Percentiles rank a stretch among this genome's conserved stretches.
Evolutionary conservation across 1,140 invertebrate species (phyloP).

Genomic region (Zaprionus africanus): DNA sequence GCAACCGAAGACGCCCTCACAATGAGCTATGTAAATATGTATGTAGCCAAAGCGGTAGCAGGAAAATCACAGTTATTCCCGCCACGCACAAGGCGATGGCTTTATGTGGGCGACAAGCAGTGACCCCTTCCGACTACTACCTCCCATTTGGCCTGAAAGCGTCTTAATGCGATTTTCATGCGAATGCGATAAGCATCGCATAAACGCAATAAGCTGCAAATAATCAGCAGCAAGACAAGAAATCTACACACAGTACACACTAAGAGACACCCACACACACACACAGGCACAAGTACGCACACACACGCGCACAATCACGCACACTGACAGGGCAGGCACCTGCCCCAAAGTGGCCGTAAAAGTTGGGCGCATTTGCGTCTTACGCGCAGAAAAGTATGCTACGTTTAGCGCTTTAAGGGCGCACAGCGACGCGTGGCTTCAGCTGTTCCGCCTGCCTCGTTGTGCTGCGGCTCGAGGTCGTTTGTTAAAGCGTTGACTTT

Average conservation of each 20-base stretch:
- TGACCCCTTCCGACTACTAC: neutral
- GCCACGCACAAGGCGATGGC: constrained; percentile 13
- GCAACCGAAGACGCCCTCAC: constrained; percentile 41
- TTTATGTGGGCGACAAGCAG: constrained; percentile 10
- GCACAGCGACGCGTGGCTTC: constrained; percentile 1
- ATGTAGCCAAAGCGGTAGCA: constrained; percentile 8
- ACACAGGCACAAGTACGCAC: constrained; percentile 5
- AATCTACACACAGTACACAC: constrained; percentile 37
- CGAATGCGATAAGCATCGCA: constrained; percentile 75
- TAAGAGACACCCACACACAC: neutral
- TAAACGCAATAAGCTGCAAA: constrained; percentile 76
- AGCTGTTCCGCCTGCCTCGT: constrained; percentile 11
- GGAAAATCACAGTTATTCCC: constrained; percentile 41
- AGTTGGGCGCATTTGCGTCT: constrained; percentile 33
- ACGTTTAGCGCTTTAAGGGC: constrained; percentile 37
- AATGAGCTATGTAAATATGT: constrained; percentile 41
- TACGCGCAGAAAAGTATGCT: constrained; percentile 48
- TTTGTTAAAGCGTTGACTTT: constrained; percentile 41
- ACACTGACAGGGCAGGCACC: constrained; percentile 19
- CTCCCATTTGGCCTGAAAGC: constrained; percentile 7
- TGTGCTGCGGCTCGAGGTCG: constrained; percentile 10
- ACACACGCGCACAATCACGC: neutral
- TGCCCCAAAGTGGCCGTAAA: constrained; percentile 47
- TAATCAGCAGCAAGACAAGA: constrained; percentile 73
- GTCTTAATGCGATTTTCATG: constrained; percentile 73